Conservation (phyloP, 2,888 invertebrate species). For the Lepeophtheirus nordmannii region DNA sequence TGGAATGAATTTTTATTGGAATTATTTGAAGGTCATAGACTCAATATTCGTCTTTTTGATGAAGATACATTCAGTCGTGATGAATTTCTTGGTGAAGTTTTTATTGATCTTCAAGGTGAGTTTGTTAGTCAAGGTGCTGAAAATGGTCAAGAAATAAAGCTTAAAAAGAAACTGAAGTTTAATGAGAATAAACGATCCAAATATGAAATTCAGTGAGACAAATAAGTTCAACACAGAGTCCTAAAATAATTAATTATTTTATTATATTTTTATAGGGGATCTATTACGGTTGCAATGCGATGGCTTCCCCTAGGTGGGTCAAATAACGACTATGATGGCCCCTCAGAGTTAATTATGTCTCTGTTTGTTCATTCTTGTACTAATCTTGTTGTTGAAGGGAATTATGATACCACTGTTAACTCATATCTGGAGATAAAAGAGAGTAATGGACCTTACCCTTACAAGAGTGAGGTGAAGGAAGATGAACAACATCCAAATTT, state of each 20-base stretch:
- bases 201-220: neutral
- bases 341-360: neutral
- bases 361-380: neutral
- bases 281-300: neutral
- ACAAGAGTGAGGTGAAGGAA: neutral
- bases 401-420: neutral
- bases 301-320: constrained; percentile 1
- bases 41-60: neutral
- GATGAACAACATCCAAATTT: neutral
- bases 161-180: neutral
- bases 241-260: neutral
- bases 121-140: neutral
- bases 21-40: constrained; percentile 3
- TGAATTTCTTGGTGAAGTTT: constrained; percentile 5
- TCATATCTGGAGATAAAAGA: neutral
- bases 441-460: neutral
- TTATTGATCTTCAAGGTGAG: neutral
- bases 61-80: constrained; percentile 8
- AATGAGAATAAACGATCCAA: neutral
- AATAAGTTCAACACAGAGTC: neutral
- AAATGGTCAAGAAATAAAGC: neutral
- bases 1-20: constrained; percentile 10
- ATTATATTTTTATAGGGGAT: neutral
- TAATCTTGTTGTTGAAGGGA: neutral
- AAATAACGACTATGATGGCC: neutral